Conservation (phyloP, 2,888 invertebrate genomes). For the Diadromus collaris region DNA sequence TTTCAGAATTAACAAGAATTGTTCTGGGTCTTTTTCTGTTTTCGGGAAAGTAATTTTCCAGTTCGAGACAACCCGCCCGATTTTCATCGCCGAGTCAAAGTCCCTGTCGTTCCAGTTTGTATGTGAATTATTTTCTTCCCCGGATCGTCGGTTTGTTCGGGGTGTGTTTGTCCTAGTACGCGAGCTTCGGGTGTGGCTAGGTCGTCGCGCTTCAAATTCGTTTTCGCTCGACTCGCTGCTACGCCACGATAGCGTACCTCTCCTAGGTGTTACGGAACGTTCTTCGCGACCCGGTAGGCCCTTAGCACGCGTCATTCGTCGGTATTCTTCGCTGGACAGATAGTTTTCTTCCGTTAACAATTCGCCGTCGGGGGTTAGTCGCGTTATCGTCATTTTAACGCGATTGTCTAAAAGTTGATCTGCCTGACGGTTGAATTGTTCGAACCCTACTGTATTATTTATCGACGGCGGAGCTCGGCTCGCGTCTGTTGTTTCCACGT, state of each 20-base stretch:
- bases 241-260: conserved; percentile 29
- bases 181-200: neutral
- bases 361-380: neutral
- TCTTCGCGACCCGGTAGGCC: neutral
- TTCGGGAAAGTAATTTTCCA: conserved; percentile 55
- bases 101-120: neutral
- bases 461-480: too few relatives aligned
- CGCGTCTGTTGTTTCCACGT: neutral
- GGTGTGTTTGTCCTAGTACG: neutral
- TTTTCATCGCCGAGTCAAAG: conserved; percentile 49
- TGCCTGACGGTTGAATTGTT: neutral
- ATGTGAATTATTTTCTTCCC: neutral
- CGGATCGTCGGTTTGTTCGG: neutral
- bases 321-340: neutral
- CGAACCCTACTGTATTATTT: neutral
- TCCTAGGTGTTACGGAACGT: conserved; percentile 6
- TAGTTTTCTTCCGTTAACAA: neutral
- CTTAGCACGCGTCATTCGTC: neutral
- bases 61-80: conserved; percentile 48
- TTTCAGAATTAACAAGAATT: conserved; percentile 54
- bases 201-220: conserved; percentile 2
- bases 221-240: conserved; percentile 26
- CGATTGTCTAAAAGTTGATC: neutral
- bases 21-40: conserved; percentile 54
- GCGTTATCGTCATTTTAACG: neutral